Percentiles rank a stretch among this genome's conserved stretches.
These are phyloP conservation scores for Helobdella robusta DNA, from an alignment of 2,888 invertebrate genomes.

Conservation along the genomic window DNA sequence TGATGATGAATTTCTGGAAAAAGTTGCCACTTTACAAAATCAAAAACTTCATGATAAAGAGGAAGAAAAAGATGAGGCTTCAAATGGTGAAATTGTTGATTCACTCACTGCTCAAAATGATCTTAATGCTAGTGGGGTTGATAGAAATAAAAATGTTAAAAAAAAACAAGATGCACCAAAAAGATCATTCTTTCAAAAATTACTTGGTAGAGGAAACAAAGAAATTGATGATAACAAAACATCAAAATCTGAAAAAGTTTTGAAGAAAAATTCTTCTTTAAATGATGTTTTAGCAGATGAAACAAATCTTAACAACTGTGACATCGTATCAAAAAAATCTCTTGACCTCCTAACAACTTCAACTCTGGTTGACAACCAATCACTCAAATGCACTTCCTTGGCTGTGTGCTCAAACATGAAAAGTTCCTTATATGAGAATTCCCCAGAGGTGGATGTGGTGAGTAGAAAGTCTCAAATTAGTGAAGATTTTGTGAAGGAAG, in stretches of 20 bases:
- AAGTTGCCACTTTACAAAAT: constrained; percentile 1
- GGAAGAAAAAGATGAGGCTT: not conserved
- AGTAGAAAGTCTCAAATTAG: not conserved
- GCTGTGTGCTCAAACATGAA: no score
- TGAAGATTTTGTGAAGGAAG: constrained; percentile 6
- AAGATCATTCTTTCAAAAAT: constrained; percentile 28
- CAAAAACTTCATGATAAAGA: not conserved
- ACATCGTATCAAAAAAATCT: no score
- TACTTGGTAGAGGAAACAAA: constrained; percentile 25
- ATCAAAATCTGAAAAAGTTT: not conserved
- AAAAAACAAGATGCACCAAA: constrained; percentile 20
- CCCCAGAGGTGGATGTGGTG: not conserved
- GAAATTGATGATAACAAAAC: not conserved
- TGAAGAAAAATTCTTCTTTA: constrained; percentile 15
- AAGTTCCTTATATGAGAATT: not conserved
- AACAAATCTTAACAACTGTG: no score
- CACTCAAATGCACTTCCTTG: no score
- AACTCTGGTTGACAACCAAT: no score
- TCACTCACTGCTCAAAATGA: not conserved
- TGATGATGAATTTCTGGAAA: constrained; percentile 17
- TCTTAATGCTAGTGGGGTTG: not conserved
- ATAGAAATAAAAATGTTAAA: not conserved
- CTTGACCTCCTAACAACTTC: no score
- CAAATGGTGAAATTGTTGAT: not conserved
- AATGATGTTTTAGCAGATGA: no score